Conservation (phyloP, 1,140 invertebrate genomes). For the Stegodyphus mimosarum region DNA sequence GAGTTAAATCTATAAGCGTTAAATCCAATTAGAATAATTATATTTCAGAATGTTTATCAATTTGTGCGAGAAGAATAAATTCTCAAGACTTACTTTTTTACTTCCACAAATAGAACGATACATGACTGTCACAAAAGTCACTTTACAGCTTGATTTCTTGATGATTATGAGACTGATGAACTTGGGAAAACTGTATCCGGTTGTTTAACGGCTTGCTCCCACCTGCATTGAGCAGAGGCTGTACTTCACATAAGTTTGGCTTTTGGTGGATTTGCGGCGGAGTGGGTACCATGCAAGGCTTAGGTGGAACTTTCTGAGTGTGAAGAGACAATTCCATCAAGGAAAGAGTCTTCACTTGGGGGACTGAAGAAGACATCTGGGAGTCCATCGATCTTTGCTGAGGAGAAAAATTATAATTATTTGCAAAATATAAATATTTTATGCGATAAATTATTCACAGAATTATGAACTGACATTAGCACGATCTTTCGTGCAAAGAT, state of each 20-base stretch:
- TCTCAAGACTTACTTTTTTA: no score
- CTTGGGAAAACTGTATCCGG: conserved; percentile 26
- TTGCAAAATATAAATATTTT: neutral
- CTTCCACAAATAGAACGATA: no score
- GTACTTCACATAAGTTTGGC: conserved; percentile 37
- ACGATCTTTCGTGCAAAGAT: neutral
- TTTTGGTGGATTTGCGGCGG: conserved; percentile 21
- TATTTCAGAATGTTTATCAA: no score
- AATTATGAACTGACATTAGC: no score
- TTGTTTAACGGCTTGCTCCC: neutral
- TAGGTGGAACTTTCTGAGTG: neutral
- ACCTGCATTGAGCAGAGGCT: conserved; percentile 8
- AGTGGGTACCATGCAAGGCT: conserved; percentile 24
- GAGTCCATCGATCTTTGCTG: conserved; percentile 23
- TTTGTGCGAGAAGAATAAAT: no score
- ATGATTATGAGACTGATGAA: conserved; percentile 23
- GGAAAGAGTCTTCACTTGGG: conserved; percentile 6
- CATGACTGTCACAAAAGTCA: neutral
- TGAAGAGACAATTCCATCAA: conserved; percentile 15
- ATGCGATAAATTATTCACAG: no score
- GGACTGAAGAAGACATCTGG: neutral
- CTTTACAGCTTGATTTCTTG: conserved; percentile 39
- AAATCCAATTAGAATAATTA: no score
- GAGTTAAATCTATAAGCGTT: no score
- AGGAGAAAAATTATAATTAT: neutral